Base-by-base conservation (phyloP, 2,797 vertebrate genomes). In the Sarcoramphus papa region DNA sequence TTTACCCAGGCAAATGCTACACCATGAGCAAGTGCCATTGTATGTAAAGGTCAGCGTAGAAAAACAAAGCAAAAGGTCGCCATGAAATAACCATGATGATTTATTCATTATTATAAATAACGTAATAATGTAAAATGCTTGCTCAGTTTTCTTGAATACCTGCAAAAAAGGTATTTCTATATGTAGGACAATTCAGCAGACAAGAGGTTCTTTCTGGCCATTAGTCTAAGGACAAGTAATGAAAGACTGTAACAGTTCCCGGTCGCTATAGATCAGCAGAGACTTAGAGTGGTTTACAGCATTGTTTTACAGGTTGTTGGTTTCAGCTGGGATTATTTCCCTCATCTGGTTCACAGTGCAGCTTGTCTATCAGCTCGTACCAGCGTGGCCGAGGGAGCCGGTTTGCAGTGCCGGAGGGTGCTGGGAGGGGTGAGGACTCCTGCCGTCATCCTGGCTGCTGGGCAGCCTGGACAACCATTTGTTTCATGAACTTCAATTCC, bases 371-470 rank as follows among this genome's bases (percentile, higher is more conserved):
- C n/a, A 54, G n/a, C 51, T 88, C 7, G 0, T 60, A 30, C 31
- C 65, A 57, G 33, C 4, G 0, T 35, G 43, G 40, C 60, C 1
- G 0, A 67, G 25, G 28, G 37, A 69, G 40, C 47, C 0, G 0
- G 10, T 93, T 35, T 76, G 78, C 70, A 35, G 40, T 14, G 7
- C 59, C 4, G 11, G 40, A 51, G 65, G 33, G 25, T 74, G 40
- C 48, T 67, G 20, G 68, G 31, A 68, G 21, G 40, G 28, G 14
- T 53, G 51, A 63, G 23, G 31, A 48, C 33, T 82, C 65, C 35
- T 88, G 25, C 65, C 1, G 0, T 73, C 33, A 12, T 35, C 57
- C 13, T 62, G 41, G 48, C 57, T 88, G 53, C 74, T 41, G 76
- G 43, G 20, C 67, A 72, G 45, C 74, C 57, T 31, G 60, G 47